Percentiles rank a stretch among this genome's conserved stretches.
These are phyloP conservation scores for Oenanthe oenanthe DNA, from an alignment of 2,113 vertebrate species.

Conservation along the genomic window DNA sequence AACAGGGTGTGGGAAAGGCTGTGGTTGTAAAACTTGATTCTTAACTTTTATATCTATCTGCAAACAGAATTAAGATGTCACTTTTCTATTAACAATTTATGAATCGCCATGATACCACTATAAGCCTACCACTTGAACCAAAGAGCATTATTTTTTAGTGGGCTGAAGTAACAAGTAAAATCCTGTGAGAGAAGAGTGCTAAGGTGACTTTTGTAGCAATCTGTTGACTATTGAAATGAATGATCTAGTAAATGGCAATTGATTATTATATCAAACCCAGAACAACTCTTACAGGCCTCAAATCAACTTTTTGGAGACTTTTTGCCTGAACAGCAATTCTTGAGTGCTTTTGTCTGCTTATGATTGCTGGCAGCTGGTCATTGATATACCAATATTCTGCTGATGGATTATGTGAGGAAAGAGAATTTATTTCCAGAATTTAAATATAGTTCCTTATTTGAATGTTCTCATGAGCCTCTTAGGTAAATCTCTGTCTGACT, in stretches of 20 bases:
- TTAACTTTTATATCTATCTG: neutral
- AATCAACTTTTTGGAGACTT: neutral
- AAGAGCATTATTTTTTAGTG: neutral
- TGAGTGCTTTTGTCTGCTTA: neutral
- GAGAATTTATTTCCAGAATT: conserved; percentile 2
- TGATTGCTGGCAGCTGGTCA: neutral
- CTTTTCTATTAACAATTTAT: neutral
- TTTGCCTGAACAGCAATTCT: neutral
- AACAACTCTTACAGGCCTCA: neutral
- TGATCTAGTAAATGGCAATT: neutral
- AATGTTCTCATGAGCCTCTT: neutral
- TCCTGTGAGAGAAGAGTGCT: neutral
- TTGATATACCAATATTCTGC: neutral
- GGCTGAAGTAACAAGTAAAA: neutral
- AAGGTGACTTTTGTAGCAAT: neutral
- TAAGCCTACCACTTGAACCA: neutral
- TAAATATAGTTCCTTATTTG: conserved; percentile 17
- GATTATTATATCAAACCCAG: neutral
- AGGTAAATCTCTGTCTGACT: neutral
- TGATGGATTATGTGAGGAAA: neutral
- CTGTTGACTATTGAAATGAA: neutral
- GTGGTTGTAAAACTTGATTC: neutral
- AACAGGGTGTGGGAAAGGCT: rapidly evolving
- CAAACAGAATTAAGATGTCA: neutral
- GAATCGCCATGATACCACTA: neutral